Conservation (phyloP, 2,797 vertebrate genomes). For the Parauchenoglanis ngamensis region DNA sequence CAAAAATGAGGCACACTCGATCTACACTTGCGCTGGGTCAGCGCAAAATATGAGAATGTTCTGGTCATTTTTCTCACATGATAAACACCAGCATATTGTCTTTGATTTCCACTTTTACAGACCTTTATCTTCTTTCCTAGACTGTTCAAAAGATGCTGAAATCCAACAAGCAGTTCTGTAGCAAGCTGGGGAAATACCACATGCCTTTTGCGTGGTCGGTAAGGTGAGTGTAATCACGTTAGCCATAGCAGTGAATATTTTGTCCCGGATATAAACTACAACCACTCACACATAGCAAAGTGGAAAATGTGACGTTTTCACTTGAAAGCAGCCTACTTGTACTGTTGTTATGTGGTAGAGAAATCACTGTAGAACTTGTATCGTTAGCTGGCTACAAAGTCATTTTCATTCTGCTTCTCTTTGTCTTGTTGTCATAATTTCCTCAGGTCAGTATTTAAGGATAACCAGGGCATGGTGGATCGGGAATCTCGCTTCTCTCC, state of each 20-base stretch:
- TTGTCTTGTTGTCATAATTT: not conserved
- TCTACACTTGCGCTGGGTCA: conserved; percentile 49
- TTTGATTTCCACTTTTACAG: not conserved
- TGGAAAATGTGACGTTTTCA: not conserved
- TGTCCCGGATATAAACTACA: not conserved
- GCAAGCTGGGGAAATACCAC: conserved; percentile 91
- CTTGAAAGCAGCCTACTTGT: not conserved
- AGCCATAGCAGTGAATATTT: not conserved
- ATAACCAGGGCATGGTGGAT: conserved; percentile 93
- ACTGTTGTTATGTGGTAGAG: not conserved
- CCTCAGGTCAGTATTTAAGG: conserved; percentile 91
- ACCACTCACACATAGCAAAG: no score
- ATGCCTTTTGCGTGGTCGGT: conserved; percentile 98
- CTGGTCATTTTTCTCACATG: conserved; percentile 38
- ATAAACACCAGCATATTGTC: conserved; percentile 6
- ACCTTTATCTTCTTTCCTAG: conserved; percentile 65
- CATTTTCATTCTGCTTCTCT: not conserved
- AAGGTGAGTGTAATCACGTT: conserved; percentile 76
- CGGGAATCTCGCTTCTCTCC: conserved; percentile 94
- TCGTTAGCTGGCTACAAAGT: not conserved
- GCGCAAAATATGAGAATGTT: conserved; percentile 7
- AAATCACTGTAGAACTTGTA: not conserved
- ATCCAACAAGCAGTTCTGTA: conserved; percentile 94
- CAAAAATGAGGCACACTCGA: conserved; percentile 55
- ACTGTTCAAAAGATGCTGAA: conserved; percentile 93